Percentiles rank a stretch among this genome's conserved stretches.
Conservation (phyloP, 53 echinoderm and acorn worm species). For the Temnopleurus reevesii region DNA sequence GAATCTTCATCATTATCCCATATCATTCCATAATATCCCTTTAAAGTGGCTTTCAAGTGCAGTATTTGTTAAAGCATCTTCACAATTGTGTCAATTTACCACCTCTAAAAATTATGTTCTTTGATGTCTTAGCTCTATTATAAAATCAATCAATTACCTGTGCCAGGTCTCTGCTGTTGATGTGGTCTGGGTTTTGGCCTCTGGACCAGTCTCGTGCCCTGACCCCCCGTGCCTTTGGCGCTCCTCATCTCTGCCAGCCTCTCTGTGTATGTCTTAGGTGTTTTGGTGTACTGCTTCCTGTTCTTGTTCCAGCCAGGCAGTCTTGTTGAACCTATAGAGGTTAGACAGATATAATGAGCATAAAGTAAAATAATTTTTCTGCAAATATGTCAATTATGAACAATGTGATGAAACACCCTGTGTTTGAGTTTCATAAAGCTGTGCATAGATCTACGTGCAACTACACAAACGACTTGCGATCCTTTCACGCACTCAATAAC, state of each 20-base stretch:
- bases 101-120: not conserved
- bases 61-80: not conserved
- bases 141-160: too few species aligned
- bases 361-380: too few species aligned
- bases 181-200: conserved; percentile 62
- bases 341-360: too few species aligned
- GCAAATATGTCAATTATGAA: too few species aligned
- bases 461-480: too few species aligned
- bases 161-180: not conserved
- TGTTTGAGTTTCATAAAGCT: too few species aligned
- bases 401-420: too few species aligned
- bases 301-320: conserved; percentile 53
- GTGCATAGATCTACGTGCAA: too few species aligned
- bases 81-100: not conserved
- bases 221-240: conserved; percentile 53
- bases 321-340: conserved; percentile 22
- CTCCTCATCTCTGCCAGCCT: conserved; percentile 77
- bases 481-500: too few species aligned
- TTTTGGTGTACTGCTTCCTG: conserved; percentile 51
- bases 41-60: not conserved
- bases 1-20: too few species aligned
- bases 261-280: conserved; percentile 76
- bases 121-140: not conserved
- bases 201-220: conserved; percentile 67
- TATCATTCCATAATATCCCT: too few species aligned